phyloP scores from a whole-genome alignment of 2,888 invertebrate species.

The Neoaliturus tenellus region DNA sequence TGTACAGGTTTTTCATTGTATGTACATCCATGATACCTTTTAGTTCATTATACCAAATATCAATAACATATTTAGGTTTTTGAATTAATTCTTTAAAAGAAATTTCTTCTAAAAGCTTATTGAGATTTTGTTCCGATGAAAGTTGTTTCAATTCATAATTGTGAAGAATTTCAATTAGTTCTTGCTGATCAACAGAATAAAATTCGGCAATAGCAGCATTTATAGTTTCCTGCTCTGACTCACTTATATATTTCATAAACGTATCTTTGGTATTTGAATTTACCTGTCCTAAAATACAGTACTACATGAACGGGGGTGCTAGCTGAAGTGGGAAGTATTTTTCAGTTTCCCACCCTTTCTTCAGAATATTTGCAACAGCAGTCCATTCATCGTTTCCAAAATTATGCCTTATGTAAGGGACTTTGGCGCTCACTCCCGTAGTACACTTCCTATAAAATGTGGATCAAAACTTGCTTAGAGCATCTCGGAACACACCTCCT shows the following conservation, averaged over 20 bases:
- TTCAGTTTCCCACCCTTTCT: neutral
- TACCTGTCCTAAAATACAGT: neutral
- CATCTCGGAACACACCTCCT: neutral
- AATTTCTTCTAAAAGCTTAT: too few species aligned
- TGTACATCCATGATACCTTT: too few species aligned
- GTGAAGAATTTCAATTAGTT: too few species aligned
- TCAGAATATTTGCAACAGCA: neutral
- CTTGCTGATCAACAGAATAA: too few species aligned
- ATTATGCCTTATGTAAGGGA: neutral
- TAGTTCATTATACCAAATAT: too few species aligned
- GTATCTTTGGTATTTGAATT: neutral
- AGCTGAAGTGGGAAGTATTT: neutral
- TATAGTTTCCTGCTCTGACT: neutral
- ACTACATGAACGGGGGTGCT: neutral
- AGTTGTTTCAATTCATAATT: too few species aligned
- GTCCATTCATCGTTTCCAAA: neutral
- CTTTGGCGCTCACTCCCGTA: neutral
- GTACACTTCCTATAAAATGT: neutral
- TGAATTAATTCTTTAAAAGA: too few species aligned
- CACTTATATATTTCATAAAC: neutral
- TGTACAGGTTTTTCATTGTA: too few species aligned
- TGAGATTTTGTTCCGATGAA: too few species aligned
- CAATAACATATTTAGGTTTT: too few species aligned
- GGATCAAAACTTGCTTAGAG: neutral
- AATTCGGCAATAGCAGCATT: neutral